Conservation (phyloP, 2,888 invertebrate species). For the Venustoraphidia nigricollis region DNA sequence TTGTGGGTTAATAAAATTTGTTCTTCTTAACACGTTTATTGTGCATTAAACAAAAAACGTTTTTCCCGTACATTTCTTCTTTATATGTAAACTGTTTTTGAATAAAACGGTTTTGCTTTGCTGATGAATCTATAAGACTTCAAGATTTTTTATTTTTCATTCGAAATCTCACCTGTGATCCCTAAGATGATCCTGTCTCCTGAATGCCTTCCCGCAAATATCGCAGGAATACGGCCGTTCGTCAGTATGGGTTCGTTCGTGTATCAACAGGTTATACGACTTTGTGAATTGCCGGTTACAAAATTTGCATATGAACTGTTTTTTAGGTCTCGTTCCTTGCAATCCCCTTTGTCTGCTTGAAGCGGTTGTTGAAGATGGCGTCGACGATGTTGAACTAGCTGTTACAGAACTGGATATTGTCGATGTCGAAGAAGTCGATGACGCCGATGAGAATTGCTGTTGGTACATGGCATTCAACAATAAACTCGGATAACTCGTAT, state of each 20-base stretch:
- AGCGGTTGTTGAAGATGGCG: slow-evolving; percentile 9
- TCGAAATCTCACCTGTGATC: slow-evolving; percentile 58
- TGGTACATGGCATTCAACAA: slow-evolving; percentile 53
- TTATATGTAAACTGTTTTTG: no score
- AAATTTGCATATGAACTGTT: slow-evolving; percentile 93
- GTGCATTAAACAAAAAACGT: no score
- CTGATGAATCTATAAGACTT: no score
- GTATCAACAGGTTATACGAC: slow-evolving; percentile 93
- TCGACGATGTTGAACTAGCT: slow-evolving; percentile 26
- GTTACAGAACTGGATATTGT: slow-evolving; percentile 30
- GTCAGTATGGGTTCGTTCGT: slow-evolving; percentile 93
- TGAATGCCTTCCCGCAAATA: slow-evolving; percentile 90
- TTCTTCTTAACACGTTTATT: no score
- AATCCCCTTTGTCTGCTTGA: slow-evolving; percentile 31
- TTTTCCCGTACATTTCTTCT: no score
- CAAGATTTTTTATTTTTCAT: no score
- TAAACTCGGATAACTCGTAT: slow-evolving; percentile 53
- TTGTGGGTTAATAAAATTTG: no score
- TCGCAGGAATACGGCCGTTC: slow-evolving; percentile 93
- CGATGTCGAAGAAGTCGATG: slow-evolving; percentile 31
- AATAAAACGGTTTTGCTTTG: no score
- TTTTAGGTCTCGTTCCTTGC: slow-evolving; percentile 46
- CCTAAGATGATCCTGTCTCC: slow-evolving; percentile 84
- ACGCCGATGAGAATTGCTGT: slow-evolving; percentile 34
- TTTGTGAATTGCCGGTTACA: slow-evolving; percentile 96